phyloP scores from a whole-genome alignment of 2,888 invertebrate genomes.

The Bimastos eiseni region DNA sequence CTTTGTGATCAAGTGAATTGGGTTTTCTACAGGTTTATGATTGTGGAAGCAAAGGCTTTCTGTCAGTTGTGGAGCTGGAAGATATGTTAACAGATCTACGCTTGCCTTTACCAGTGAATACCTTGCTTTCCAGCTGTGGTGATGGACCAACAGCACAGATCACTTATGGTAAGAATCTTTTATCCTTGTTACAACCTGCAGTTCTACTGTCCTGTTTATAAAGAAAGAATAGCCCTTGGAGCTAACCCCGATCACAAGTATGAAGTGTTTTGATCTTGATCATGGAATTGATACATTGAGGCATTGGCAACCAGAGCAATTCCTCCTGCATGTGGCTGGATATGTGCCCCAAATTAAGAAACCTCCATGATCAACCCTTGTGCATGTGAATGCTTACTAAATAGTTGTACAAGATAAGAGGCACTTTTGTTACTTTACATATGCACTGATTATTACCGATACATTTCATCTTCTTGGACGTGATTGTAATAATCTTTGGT shows the following conservation, averaged over 20 bases:
- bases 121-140: background rate
- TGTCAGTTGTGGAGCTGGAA: background rate
- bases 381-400: background rate
- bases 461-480: background rate
- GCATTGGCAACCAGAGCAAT: too few relatives aligned
- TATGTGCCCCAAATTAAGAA: too few relatives aligned
- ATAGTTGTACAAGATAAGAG: background rate
- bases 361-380: background rate
- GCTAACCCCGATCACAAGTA: too few relatives aligned
- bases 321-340: too few relatives aligned
- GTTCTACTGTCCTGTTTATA: too few relatives aligned
- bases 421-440: background rate
- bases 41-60: background rate
- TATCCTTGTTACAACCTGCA: background rate
- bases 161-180: background rate
- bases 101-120: background rate
- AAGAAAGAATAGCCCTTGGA: too few relatives aligned
- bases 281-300: too few relatives aligned
- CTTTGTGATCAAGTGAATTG: background rate
- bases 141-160: conserved; percentile 19
- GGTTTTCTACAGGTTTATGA: background rate
- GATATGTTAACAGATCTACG: background rate
- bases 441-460: background rate
- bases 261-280: too few relatives aligned
- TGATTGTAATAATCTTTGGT: background rate